Evolutionary conservation across 2,113 vertebrate genomes (phyloP).

Genomic region (Mobula birostris): DNA sequence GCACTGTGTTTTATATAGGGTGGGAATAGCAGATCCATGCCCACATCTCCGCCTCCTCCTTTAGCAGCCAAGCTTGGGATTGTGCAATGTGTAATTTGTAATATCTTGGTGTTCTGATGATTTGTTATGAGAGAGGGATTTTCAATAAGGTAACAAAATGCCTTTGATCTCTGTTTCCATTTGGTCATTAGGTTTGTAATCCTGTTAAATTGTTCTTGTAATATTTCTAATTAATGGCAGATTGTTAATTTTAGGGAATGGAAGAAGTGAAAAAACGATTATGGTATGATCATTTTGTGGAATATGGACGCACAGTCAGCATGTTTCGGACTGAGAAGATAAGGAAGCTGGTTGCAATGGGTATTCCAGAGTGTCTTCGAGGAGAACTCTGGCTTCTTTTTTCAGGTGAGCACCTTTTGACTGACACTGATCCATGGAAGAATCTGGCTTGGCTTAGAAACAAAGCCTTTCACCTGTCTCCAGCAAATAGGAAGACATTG

Average conservation of each 20-base stretch:
- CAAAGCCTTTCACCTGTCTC: neutral
- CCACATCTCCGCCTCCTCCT: too few relatives aligned
- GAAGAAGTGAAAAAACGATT: constrained; percentile 72
- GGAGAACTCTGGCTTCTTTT: constrained; percentile 89
- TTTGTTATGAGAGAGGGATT: neutral
- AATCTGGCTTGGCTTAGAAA: neutral
- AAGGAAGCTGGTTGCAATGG: constrained; percentile 81
- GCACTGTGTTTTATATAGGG: too few relatives aligned
- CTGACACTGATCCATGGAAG: neutral
- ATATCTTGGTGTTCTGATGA: neutral
- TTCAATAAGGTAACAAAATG: neutral
- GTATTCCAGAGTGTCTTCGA: constrained; percentile 80
- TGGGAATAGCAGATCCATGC: too few relatives aligned
- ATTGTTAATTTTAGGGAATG: constrained; percentile 55
- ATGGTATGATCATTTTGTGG: constrained; percentile 81
- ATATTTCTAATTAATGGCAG: constrained; percentile 11
- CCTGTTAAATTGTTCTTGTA: neutral
- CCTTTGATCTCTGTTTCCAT: neutral
- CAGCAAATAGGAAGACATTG: neutral
- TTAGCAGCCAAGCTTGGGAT: too few relatives aligned
- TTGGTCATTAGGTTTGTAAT: neutral
- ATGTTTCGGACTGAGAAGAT: constrained; percentile 93
- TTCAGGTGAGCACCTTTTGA: constrained; percentile 64
- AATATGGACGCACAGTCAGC: constrained; percentile 82
- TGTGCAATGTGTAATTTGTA: too few relatives aligned